Evolutionary conservation across 1,140 invertebrate genomes (phyloP).

Genomic region (Zaprionus africanus): DNA sequence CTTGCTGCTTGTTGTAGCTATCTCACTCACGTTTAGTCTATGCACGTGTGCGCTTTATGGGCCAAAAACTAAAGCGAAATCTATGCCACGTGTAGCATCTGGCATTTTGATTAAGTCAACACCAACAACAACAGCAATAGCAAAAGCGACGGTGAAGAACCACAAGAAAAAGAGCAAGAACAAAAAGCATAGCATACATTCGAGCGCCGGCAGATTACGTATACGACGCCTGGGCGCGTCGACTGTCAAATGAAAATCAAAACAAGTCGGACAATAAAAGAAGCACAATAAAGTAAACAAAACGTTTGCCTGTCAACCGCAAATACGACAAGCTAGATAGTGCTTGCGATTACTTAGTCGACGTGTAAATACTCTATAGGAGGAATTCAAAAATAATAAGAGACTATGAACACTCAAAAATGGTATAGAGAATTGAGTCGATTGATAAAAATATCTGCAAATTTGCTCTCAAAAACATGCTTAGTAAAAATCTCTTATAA

Average conservation of each 20-base stretch:
- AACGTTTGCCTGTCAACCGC: constrained; percentile 57
- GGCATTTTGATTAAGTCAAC: constrained; percentile 63
- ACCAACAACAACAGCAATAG: neutral
- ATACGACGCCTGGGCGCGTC: constrained; percentile 35
- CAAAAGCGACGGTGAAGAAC: neutral
- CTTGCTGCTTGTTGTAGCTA: constrained; percentile 4
- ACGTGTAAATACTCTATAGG: constrained; percentile 11
- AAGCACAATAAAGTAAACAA: constrained; percentile 24
- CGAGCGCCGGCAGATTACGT: constrained; percentile 31
- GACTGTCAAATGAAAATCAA: constrained; percentile 51
- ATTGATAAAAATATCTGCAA: neutral
- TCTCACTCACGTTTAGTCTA: constrained; percentile 27
- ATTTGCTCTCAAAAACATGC: no score
- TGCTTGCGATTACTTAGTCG: constrained; percentile 10
- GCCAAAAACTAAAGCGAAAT: constrained; percentile 41
- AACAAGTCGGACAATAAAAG: constrained; percentile 43
- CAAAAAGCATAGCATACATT: constrained; percentile 48
- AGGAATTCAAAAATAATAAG: neutral
- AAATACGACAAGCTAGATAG: constrained; percentile 2
- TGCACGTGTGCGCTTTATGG: constrained; percentile 66
- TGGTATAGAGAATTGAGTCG: neutral
- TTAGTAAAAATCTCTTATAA: neutral
- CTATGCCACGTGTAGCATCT: constrained; percentile 44
- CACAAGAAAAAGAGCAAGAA: constrained; percentile 2
- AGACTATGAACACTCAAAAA: neutral